phyloP scores from a whole-genome alignment of 2,113 vertebrate species.

The Mesembrinibis cayennensis region DNA sequence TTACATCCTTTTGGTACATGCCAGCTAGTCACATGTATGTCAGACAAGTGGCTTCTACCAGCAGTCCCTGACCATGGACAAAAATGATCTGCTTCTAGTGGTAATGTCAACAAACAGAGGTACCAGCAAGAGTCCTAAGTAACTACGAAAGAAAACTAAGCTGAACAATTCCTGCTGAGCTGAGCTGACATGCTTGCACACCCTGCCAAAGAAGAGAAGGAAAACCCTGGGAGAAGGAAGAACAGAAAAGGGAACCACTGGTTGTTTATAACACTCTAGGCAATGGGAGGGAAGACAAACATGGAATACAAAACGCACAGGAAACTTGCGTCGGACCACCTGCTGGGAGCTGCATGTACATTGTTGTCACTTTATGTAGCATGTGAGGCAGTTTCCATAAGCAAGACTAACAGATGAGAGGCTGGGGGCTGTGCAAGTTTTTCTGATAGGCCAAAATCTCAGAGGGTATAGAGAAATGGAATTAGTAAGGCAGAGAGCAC shows the following conservation, averaged over 20 bases:
- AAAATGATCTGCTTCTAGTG: neutral
- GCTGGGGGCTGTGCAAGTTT: neutral
- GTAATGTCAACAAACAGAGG: neutral
- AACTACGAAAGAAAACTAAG: neutral
- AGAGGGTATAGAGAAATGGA: neutral
- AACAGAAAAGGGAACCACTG: neutral
- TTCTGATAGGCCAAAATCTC: neutral
- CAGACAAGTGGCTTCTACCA: neutral
- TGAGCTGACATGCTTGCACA: neutral
- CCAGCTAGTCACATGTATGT: neutral
- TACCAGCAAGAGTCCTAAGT: neutral
- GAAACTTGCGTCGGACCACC: neutral
- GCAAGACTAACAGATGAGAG: neutral
- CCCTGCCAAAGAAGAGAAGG: neutral
- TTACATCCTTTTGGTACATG: neutral
- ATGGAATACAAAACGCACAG: rapidly evolving
- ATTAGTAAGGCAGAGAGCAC: neutral
- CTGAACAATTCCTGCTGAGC: neutral
- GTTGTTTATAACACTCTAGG: neutral
- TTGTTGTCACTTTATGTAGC: neutral
- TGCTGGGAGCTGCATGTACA: rapidly evolving
- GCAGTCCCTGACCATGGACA: neutral
- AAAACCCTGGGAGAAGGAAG: neutral
- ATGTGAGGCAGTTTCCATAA: neutral
- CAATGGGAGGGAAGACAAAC: neutral